Evolutionary conservation across 2,113 vertebrate species (phyloP), one percentile per base, ranked within the genome.

Genomic region (Eretmochelys imbricata): DNA sequence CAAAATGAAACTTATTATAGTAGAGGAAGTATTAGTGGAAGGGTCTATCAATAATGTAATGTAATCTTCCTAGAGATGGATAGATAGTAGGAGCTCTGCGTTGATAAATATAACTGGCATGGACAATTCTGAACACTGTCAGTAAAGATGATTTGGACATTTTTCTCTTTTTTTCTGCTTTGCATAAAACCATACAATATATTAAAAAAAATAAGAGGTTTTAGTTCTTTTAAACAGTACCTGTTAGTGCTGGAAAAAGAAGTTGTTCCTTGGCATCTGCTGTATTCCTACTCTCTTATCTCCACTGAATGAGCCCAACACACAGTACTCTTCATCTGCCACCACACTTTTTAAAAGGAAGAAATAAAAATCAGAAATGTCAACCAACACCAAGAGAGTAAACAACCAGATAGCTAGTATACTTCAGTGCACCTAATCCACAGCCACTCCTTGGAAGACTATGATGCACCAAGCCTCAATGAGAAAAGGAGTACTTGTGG

Each of bases 401-500:
- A 89, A 14, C 2, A 20, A n/a, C 78, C 65, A 69, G 65, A 31
- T 35, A 35, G 12, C 35, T 49, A 25, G 6, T 27, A 14, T 84
- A 6, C 69, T 38, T 14, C 14, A 31, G 8, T 87, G 13, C 2
- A 8, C 87, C 83, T n/a, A 1, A n/a, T 80, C 88, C 79, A 42
- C n/a, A n/a, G 49, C 80, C 57, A 81, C 25, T 31, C 12, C 89
- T 85, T 50, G 24, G 27, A 76, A 93, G 17, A 38, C 3, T 35
- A 35, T 42, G 80, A 38, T 8, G 4, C 10, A 53, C 0, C 0
- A 48, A 27, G 42, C 42, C 42, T 5, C 42, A 42, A 42, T 42
- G 38, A 42, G 38, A 42, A 42, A 42, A 42, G 38, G 38, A 42
- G 38, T 42, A 42, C 38, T 42, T 42, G 38, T 42, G 38, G 38